Evolutionary conservation across 53 echinoderm and acorn worm species (phyloP), one percentile per base, ranked within the genome.

Genomic region (Stichopus horrens): DNA sequence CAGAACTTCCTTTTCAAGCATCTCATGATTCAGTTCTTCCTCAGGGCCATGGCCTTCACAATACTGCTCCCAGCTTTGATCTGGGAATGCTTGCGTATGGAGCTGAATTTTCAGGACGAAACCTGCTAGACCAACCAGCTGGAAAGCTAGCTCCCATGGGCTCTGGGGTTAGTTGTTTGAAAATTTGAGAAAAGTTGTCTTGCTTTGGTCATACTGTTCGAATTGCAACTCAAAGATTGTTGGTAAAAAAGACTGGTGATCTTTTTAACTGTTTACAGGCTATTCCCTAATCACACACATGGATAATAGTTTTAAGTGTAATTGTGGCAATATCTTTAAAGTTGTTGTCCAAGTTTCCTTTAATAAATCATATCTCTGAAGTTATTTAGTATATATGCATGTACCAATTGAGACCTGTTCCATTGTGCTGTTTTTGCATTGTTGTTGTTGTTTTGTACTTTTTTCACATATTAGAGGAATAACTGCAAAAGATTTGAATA

Each of bases 81-180:
- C 83, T 83, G 83, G 63, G 83, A 9, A 58, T 83, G 79, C 53
- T 79, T 52, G 5, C 79, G 14, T 83, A 58, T 20, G 83, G 83
- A 9, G 21, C 83, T 59, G 83, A 83, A 9, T 83, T 22, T 21
- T 22, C 83, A 59, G 83, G 83, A 37, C 57, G 83, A 10, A 79
- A 79, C 55, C 53, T 79, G 23, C 88, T 95, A 52, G 93, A 93
- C 22, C 89, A 89, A 23, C 96, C 93, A 20, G 86, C 91, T 20
- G 90, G 92, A 78, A 93, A 92, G 88, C 90, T 96, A 55, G 96
- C 96, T 67, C 93, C 96, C 52, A 96, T 96, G 92, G 92, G 89
- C 76, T 93, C 96, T 3, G 93, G 89, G 89, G 93, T 93, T 83
- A 88, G 90, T 63, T 16, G 37, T 37, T 37, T 37, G 37, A 37